Evolutionary conservation across 2,888 invertebrate genomes (phyloP), one percentile per base, ranked within the genome.

Genomic region (Drosophila antonietae): DNA sequence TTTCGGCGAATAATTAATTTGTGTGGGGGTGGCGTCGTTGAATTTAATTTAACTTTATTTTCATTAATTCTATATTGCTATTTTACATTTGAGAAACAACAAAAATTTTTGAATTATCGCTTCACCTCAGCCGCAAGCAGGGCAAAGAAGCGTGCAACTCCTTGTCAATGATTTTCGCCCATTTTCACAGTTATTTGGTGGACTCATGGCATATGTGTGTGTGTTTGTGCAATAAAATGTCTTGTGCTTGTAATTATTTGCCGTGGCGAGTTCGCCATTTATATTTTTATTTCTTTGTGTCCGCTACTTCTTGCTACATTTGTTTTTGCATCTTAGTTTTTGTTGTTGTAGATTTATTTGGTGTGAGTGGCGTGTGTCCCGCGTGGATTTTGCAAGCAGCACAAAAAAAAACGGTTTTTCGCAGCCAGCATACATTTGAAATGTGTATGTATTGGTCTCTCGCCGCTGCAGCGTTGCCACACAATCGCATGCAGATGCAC

Each of bases 391-490:
- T 39, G 37, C 37, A 39, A 39, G 15, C 37, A 39, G 15, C 15
- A 6, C 2, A 78, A 68, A 14, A 31, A 57, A 76, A 77, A 73
- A 77, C 53, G 6, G 63, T 65, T 73, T 83, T 83, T 79, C 73
- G 72, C 88, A 65, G 78, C 51, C 62, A 73, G 73, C 76, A 83
- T 87, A 81, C 61, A 83, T 78, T 77, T 88, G 20, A 37, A 43
- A 31, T 89, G 85, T 89, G 84, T 88, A 83, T 88, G 85, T 90
- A 75, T 85, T 84, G 76, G 82, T 79, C 74, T 63, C 73, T 58
- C 73, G 80, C 67, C 73, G 83, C 89, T 76, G 89, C 90, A 90
- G 85, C 83, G 89, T 86, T 90, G 90, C 85, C 90, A 86, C 79
- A 87, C 57, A 68, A 60, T 80, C 72, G 67, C 77, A 77, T 73